Evolutionary conservation across 2,113 vertebrate genomes (phyloP).

Genomic region (Columba livia): DNA sequence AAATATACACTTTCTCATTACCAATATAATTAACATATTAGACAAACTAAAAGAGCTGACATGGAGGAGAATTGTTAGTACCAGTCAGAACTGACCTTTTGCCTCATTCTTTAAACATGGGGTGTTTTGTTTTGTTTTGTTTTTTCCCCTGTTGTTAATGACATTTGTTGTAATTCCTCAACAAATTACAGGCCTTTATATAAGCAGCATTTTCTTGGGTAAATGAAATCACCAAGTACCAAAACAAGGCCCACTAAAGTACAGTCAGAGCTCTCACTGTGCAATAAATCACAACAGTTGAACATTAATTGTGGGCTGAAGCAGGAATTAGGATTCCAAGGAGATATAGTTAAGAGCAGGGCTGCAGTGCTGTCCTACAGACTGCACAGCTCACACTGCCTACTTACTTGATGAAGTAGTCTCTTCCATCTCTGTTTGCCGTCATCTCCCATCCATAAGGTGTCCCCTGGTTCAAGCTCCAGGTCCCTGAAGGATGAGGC

Average conservation of each 20-base stretch:
- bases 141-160: neutral
- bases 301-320: neutral
- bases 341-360: neutral
- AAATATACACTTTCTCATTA: neutral
- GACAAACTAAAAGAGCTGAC: neutral
- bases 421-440: constrained; percentile 91
- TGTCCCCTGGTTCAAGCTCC: constrained; percentile 89
- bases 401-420: constrained; percentile 93
- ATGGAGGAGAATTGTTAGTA: neutral
- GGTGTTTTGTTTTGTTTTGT: neutral
- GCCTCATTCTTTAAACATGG: neutral
- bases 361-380: neutral
- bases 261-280: neutral
- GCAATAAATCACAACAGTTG: neutral
- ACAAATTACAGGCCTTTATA: neutral
- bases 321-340: neutral
- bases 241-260: neutral
- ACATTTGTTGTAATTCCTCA: neutral
- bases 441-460: constrained; percentile 98
- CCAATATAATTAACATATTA: neutral
- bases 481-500: constrained; percentile 90
- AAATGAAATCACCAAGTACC: neutral
- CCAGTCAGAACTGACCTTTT: neutral
- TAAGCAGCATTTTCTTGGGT: neutral
- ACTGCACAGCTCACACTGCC: neutral